Base-by-base conservation (phyloP, 2,113 vertebrate genomes). In the Hystrix cristata region DNA sequence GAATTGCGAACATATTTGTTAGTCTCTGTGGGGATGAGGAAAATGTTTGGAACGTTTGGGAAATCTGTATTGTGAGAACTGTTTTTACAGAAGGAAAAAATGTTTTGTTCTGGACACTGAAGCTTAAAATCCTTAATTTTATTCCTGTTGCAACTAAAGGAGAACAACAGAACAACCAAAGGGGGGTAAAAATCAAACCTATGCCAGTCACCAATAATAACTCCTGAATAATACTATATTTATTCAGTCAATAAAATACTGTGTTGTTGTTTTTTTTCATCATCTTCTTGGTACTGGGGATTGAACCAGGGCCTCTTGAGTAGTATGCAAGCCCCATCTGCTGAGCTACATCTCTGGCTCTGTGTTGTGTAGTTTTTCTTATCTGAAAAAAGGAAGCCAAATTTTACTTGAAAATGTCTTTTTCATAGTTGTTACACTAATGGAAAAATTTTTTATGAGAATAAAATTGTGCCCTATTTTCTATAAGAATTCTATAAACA, bases 11-110 rank as follows among this genome's bases (percentile, higher is more conserved):
- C 79, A 95, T 98, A 57, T 88, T 71, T 95, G 88, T 93, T 96
- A 55, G 65, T 96, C 93, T 97, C 96, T 51, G 59, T 90, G 90
- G 97, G 93, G 91, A 98, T 76, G 23, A 95, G 74, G 80, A 88
- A 98, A 98, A 97, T 98, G 31, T 91, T 98, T 88, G 93, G 97
- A 98, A 97, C 96, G 87, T 95, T 96, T 97, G 62, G 78, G 92
- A 97, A 97, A 97, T 95, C 95, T 95, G 60, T 93, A 89, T 88
- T 97, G 74, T 97, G 95, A 98, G 97, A 98, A 98, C 64, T 95
- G 27, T 96, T 98, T 95, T 96, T 57, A 29, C 0, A 93, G 81
- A 94, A 97, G 59, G 23, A 38, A 69, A 29, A 82, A 74, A 60
- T 27, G 9, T 51, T 31, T 88, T 87, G 86, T 46, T 60, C 19